These are phyloP conservation scores for Chaenodraco wilsoni DNA, from an alignment of 2,797 vertebrate genomes.

Conservation along the genomic window DNA sequence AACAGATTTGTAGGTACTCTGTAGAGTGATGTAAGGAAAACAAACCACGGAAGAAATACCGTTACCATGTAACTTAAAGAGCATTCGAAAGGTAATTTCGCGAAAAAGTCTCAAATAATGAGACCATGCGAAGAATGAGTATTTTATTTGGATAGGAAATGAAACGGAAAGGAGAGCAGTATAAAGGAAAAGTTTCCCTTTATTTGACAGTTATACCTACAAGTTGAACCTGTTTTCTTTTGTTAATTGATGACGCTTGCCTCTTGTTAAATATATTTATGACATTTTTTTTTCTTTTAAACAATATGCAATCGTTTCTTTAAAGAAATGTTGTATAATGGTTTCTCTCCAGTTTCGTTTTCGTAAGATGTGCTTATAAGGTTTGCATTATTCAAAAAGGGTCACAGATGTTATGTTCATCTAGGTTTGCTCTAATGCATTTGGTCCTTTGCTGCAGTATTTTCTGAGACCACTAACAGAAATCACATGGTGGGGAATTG, in stretches of 20 bases:
- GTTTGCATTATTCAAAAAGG: slow-evolving; percentile 30
- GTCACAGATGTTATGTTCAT: slow-evolving; percentile 23
- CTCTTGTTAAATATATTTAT: not conserved
- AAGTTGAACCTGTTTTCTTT: not conserved
- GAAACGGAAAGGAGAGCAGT: not conserved
- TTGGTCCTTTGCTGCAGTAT: slow-evolving; percentile 9
- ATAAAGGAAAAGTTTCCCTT: slow-evolving; percentile 4
- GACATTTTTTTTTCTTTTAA: not conserved
- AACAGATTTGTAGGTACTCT: not conserved
- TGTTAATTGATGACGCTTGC: too few species aligned
- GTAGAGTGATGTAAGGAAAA: not conserved
- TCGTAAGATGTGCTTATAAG: not conserved
- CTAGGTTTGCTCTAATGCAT: slow-evolving; percentile 40
- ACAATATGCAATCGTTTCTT: not conserved
- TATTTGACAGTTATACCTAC: not conserved
- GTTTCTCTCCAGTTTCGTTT: not conserved
- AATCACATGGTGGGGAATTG: slow-evolving; percentile 57
- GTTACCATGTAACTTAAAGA: not conserved
- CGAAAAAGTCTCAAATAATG: not conserved
- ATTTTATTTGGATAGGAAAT: slow-evolving; percentile 25
- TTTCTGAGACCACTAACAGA: slow-evolving; percentile 40
- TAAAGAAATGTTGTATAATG: not conserved
- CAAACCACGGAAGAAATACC: not conserved
- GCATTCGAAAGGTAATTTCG: not conserved
- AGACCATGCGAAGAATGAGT: not conserved